Base-by-base conservation (phyloP, 2,888 invertebrate species). In the Diaphora mendica region DNA sequence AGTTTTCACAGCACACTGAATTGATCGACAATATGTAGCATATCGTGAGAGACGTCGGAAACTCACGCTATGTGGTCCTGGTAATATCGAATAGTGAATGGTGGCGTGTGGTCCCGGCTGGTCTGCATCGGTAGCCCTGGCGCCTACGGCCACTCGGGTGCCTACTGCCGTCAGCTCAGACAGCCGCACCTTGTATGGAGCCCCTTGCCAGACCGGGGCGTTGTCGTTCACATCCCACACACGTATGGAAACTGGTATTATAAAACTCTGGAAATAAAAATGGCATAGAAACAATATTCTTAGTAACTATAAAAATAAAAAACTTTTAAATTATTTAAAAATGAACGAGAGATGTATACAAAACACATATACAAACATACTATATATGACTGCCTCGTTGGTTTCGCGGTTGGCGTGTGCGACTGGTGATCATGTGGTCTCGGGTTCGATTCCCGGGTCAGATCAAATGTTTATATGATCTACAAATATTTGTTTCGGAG, bases 171-270 rank as follows among this genome's bases (percentile, higher is more conserved):
- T 97, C 85, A 98, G 98, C 96, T 98, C 98, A 0, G 98, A 98
- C 74, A 98, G 97, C 83, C 98, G 98, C 82, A 97, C 96, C 68
- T 97, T 96, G 92, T 98, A 98, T 0, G 98, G 98, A 1, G 98
- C 97, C 81, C 97, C 98, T 76, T 97, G 95, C 96, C 98, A 98
- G 87, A 96, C 96, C 0, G 98, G 98, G 15, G 98, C 97, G 93
- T 99, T 98, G 94, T 99, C 99, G 91, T 99, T 99, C 77, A 98
- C 98, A 92, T 99, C 99, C 82, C 98, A 98, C 75, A 99, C 98
- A 83, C 98, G 96, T 71, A 98, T 97, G 82, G 97, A 98, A 55
- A 98, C 97, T 1, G 98, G 98, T 87, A 98, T 97, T 74, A 97
- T 96, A 90, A 98, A 97, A 79, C 97, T 97, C 96, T 97, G 93